Percentiles rank a stretch among this genome's conserved stretches.
Conservation (phyloP, 2,797 vertebrate species). For the Sebastes wilsoni region DNA sequence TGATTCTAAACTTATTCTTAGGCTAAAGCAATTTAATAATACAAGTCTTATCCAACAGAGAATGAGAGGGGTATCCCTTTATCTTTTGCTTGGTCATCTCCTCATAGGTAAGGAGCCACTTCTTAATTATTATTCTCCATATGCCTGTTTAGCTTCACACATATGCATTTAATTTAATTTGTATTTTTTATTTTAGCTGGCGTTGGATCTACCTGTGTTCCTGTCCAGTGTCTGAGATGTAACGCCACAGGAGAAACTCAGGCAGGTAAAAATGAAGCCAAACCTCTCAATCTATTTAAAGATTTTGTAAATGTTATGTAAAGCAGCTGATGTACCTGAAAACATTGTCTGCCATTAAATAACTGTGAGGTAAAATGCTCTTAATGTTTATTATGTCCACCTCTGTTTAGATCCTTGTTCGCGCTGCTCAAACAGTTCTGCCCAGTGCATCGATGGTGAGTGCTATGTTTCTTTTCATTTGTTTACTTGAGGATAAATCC, state of each 20-base stretch:
- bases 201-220: background rate
- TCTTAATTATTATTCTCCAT: background rate
- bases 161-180: background rate
- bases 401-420: background rate
- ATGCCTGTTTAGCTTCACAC: background rate
- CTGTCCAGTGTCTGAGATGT: constrained; percentile 3
- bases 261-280: background rate
- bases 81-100: constrained; percentile 30
- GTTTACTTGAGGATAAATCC: constrained; percentile 1
- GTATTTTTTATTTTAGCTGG: constrained; percentile 2
- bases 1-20: background rate
- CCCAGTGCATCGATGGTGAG: constrained; percentile 6
- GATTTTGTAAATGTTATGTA: background rate
- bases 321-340: background rate
- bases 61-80: constrained; percentile 7
- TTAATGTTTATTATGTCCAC: background rate
- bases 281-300: background rate
- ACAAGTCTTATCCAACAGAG: constrained; percentile 14
- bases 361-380: background rate
- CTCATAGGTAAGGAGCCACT: constrained; percentile 38
- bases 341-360: constrained; percentile 6
- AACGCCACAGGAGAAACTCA: background rate
- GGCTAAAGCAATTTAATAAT: background rate
- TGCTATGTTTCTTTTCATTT: constrained; percentile 6
- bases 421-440: accelerated